Base-by-base conservation (phyloP, 2,113 vertebrate species). In the Bubalus kerabau region DNA sequence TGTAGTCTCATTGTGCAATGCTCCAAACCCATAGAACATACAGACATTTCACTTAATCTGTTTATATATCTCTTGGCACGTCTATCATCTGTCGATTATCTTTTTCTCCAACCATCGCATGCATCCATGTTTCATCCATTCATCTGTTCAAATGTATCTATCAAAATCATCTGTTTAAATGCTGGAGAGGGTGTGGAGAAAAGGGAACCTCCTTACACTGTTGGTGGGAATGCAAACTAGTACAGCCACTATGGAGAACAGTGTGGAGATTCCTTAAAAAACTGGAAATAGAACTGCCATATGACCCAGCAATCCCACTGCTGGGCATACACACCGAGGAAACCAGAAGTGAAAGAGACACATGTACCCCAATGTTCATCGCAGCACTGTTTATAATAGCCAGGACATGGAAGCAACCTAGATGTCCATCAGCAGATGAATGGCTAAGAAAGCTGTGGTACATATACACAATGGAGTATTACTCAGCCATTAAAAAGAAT, bases 371-470 rank as follows among this genome's bases (percentile, higher is more conserved):
- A 71, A 1, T 36, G 64, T 23, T 71, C 64, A 12, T 71, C 2
- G 0, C n/a, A 71, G 1, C 64, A 1, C 4, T 71, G 64, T 23
- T 71, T 36, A 71, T 0, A 71, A 71, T 21, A 36, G n/a, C 4
- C 64, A 71, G 64, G 64, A 36, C 4, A 3, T 12, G 64, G 64
- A 71, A 36, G n/a, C n/a, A 36, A 36, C n/a, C n/a, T 11, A 71
- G 64, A 36, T 36, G 64, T 1, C 64, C 32, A 36, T 21, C 17
- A 0, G 64, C 64, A 21, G 8, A n/a, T 0, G 7, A 67, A n/a
- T n/a, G 16, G 32, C 4, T 67, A n/a, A 67, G 32, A 9, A 67
- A 67, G 62, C 62, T 67, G 1, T n/a, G 62, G 16, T 9, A 5
- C 32, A n/a, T n/a, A 67, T 19, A 19, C 32, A 67, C 4, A 0